A percentile compares a stretch with the other conserved stretches of the same genome.
Evolutionary conservation across 2,797 vertebrate species (phyloP).

Genomic region (Echeneis naucrates): DNA sequence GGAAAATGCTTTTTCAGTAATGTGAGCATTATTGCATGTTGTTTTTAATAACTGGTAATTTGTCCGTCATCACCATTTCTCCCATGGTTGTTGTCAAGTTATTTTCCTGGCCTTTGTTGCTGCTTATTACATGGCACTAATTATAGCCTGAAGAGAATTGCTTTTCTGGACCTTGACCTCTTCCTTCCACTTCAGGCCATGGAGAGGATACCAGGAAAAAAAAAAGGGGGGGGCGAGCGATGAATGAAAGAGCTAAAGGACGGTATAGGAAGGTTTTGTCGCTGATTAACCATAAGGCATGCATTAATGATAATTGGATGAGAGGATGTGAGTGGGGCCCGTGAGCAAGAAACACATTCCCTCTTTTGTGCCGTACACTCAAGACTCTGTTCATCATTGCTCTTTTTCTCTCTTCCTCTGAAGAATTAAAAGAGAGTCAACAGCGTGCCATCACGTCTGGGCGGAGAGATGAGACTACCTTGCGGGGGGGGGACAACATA

Average conservation of each 20-base stretch:
- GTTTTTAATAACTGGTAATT: slow-evolving; percentile 73
- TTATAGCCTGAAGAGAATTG: slow-evolving; percentile 83
- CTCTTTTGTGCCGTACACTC: slow-evolving; percentile 31
- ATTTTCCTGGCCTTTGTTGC: slow-evolving; percentile 77
- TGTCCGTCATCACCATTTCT: slow-evolving; percentile 66
- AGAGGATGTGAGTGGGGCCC: slow-evolving; percentile 73
- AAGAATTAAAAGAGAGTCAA: slow-evolving; percentile 53
- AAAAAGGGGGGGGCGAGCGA: slow-evolving; percentile 10
- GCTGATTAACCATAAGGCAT: slow-evolving; percentile 84
- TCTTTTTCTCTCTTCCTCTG: slow-evolving; percentile 39
- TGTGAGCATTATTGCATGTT: slow-evolving; percentile 60
- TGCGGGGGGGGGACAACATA: slow-evolving; percentile 44
- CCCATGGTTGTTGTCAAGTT: slow-evolving; percentile 70
- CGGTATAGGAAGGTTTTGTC: slow-evolving; percentile 72
- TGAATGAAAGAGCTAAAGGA: slow-evolving; percentile 60
- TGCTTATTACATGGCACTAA: slow-evolving; percentile 83
- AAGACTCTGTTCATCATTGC: slow-evolving; percentile 54
- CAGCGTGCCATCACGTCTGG: slow-evolving; percentile 45
- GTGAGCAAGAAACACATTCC: slow-evolving; percentile 67
- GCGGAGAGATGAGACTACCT: slow-evolving; percentile 57
- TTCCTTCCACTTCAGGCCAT: slow-evolving; percentile 67
- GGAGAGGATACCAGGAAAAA: slow-evolving; percentile 43
- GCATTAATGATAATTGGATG: slow-evolving; percentile 85
- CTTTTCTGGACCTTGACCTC: slow-evolving; percentile 84
- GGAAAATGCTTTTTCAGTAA: slow-evolving; percentile 42